Percentiles rank a stretch among this genome's conserved stretches.
These are phyloP conservation scores for Helicoverpa armigera DNA, from an alignment of 1,140 invertebrate species.

Conservation along the genomic window DNA sequence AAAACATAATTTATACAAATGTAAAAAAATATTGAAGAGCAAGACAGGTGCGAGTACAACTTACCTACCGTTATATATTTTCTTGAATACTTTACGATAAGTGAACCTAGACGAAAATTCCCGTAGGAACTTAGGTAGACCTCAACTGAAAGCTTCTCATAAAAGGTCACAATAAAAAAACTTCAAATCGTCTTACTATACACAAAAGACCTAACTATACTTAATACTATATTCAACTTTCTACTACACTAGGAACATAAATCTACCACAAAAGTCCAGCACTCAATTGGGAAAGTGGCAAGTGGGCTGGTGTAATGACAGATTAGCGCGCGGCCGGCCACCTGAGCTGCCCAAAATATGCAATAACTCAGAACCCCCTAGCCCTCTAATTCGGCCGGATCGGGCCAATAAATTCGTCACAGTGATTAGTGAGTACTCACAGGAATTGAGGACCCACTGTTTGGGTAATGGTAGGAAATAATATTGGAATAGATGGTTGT, in stretches of 20 bases:
- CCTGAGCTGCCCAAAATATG: conserved; percentile 67
- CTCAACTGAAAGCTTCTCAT: no score
- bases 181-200: no score
- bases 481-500: no score
- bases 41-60: no score
- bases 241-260: background rate
- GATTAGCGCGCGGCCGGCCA: conserved; percentile 72
- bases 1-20: no score
- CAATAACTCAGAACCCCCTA: conserved; percentile 46
- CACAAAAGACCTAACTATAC: no score
- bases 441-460: conserved; percentile 38
- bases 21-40: no score
- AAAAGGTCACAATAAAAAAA: no score
- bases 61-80: no score
- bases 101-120: background rate
- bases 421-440: conserved; percentile 69
- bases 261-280: conserved; percentile 44
- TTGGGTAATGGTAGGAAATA: no score
- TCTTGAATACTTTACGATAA: background rate
- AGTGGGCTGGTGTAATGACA: conserved; percentile 69
- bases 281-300: conserved; percentile 75
- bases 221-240: background rate
- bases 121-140: background rate
- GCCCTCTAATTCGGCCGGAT: conserved; percentile 71
- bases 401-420: conserved; percentile 82